Base-by-base conservation (phyloP, 2,888 invertebrate genomes). In the Sialis fuliginosa region DNA sequence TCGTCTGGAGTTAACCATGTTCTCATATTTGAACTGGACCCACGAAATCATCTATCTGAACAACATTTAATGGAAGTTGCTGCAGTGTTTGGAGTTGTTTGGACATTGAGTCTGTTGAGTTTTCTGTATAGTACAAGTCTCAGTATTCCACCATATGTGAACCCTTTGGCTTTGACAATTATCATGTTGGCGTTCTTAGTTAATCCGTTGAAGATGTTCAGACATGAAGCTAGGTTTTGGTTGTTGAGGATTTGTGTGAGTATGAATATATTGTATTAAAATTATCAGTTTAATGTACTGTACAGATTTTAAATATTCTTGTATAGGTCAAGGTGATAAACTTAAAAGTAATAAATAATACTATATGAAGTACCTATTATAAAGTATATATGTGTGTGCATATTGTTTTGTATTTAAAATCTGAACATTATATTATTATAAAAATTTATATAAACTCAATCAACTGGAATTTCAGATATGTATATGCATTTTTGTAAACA, bases 1-100 rank as follows among this genome's bases (percentile, higher is more conserved):
- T 79, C 82, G 7, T 81, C 83, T 0, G 86, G 86, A 9, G 85
- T 87, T 3, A 87, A 86, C 60, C 86, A 87, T 62, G 85, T 87
- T 10, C 70, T 87, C 3, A 87, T 87, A 50, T 87, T 87, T 58
- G 86, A 86, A 61, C 64, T 88, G 50, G 84, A 87, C 65, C 86
- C 86, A 0, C 65, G 86, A 42, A 80, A 82, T 60, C 83, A 86
- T 64, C 64, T 79, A 5, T 76, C 77, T 1, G 84, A 85, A 58
- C 83, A 85, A 60, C 80, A 86, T 57, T 65, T 77, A 8, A 79
- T 85, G 72, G 85, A 86, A 67, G 69, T 82, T 55, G 79, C 85
- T 0, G 75, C 81, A 1, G 77, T 83, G 49, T 77, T 85, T 56
- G 82, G 81, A 31, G 82, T 84, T 1, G 69, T 85, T 40, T 86